Conservation (phyloP, 2,113 vertebrate species). For the Campylomormyrus numenius region DNA sequence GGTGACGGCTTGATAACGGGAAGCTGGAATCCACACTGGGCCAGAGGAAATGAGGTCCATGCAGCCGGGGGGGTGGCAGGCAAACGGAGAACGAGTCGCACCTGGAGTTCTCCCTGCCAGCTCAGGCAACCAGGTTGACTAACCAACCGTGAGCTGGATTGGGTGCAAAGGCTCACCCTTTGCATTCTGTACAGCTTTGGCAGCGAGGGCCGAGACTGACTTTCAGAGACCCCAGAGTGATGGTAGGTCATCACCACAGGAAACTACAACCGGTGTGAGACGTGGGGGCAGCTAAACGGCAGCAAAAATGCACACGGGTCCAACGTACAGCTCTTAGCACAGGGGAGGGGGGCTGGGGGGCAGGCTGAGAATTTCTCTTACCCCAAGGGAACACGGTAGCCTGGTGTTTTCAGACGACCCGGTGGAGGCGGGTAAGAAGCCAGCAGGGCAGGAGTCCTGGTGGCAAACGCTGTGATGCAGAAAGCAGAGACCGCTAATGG, state of each 20-base stretch:
- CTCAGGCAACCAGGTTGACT: neutral
- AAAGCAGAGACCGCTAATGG: neutral
- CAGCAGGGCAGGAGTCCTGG: neutral
- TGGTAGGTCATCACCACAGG: neutral
- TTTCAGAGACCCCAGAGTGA: neutral
- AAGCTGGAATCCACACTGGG: conserved; percentile 3
- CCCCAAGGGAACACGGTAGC: neutral
- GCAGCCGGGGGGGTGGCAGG: neutral
- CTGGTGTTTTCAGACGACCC: neutral
- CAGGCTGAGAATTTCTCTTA: neutral
- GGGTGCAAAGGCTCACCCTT: neutral
- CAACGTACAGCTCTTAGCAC: neutral
- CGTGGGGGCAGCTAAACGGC: neutral
- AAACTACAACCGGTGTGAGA: neutral
- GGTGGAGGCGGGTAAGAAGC: neutral
- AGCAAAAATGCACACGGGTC: neutral
- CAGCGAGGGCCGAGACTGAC: neutral
- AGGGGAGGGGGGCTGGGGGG: neutral
- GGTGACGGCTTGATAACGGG: conserved; percentile 28
- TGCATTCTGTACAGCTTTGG: neutral
- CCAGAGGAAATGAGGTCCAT: neutral
- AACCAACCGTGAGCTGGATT: conserved; percentile 3
- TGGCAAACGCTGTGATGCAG: neutral
- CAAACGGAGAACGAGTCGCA: neutral
- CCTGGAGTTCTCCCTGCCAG: neutral